phyloP scores from a whole-genome alignment of 2,797 vertebrate species.

The Acanthis flammea region DNA sequence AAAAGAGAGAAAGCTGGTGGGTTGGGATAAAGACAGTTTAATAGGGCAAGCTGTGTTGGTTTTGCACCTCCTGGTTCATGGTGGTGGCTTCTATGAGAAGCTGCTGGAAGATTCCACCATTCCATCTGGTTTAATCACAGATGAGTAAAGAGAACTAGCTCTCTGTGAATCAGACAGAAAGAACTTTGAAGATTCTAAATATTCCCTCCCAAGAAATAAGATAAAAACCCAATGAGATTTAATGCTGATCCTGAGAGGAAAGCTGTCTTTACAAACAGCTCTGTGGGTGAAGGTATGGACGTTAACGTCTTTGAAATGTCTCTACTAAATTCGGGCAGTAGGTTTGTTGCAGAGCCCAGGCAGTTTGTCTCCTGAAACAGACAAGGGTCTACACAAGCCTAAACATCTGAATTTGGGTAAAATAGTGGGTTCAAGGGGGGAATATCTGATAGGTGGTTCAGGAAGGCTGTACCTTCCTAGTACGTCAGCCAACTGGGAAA shows the following conservation, averaged over 20 bases:
- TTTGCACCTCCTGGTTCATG: rapidly evolving
- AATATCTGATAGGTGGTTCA: rapidly evolving
- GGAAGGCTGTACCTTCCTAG: neutral
- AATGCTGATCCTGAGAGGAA: neutral
- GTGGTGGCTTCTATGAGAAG: neutral
- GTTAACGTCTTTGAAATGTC: neutral
- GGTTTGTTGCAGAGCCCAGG: neutral
- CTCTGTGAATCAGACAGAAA: neutral
- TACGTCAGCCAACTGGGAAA: neutral
- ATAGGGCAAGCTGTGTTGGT: neutral
- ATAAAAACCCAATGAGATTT: neutral
- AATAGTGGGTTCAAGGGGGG: neutral
- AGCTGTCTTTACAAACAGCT: neutral
- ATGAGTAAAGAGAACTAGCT: neutral
- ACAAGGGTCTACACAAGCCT: neutral
- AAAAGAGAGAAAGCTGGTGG: neutral
- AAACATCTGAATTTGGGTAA: neutral
- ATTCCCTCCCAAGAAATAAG: neutral
- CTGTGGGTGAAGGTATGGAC: too few relatives aligned
- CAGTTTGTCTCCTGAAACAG: neutral
- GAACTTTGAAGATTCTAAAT: rapidly evolving
- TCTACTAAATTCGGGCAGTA: neutral
- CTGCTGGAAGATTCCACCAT: neutral
- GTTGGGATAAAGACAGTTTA: neutral
- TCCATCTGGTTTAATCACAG: neutral